Evolutionary conservation across 2,888 invertebrate genomes (phyloP).

Genomic region (Acanthopleura granulata): DNA sequence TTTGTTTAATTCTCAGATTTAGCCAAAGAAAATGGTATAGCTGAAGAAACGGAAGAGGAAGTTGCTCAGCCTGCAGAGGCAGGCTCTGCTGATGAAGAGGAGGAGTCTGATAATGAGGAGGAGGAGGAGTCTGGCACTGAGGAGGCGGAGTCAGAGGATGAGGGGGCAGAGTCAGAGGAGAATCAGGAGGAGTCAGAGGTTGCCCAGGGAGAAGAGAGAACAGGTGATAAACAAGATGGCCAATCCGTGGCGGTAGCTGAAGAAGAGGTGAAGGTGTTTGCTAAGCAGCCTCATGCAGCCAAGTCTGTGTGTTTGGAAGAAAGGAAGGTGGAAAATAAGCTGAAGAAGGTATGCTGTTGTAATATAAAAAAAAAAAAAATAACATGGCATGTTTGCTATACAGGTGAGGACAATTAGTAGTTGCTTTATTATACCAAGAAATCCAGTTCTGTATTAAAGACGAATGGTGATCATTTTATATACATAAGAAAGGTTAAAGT

Average conservation of each 20-base stretch:
- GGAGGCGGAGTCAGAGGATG: constrained; percentile 27
- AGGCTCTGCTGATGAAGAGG: constrained; percentile 25
- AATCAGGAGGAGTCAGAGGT: neutral
- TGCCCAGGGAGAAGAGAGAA: constrained; percentile 14
- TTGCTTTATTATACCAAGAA: too few species aligned
- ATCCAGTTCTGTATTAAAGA: too few species aligned
- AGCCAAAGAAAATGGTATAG: constrained; percentile 4
- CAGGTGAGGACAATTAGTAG: too few species aligned
- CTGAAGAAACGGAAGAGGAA: constrained; percentile 28
- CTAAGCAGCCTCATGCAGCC: neutral
- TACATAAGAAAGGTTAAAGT: too few species aligned
- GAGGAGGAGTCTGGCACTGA: constrained; percentile 22
- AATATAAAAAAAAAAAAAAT: too few species aligned
- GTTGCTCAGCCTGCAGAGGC: neutral
- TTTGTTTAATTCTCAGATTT: neutral
- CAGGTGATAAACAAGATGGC: constrained; percentile 23
- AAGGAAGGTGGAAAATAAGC: neutral
- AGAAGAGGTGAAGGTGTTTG: constrained; percentile 3
- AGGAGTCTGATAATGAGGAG: constrained; percentile 16
- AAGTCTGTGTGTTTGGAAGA: neutral
- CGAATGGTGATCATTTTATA: too few species aligned
- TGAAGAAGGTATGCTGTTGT: neutral
- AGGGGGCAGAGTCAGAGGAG: constrained; percentile 22
- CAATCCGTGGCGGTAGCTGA: constrained; percentile 26
- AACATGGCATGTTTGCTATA: too few species aligned